Base-by-base conservation (phyloP, 2,113 vertebrate species). In the Eudyptes chrysolophus region DNA sequence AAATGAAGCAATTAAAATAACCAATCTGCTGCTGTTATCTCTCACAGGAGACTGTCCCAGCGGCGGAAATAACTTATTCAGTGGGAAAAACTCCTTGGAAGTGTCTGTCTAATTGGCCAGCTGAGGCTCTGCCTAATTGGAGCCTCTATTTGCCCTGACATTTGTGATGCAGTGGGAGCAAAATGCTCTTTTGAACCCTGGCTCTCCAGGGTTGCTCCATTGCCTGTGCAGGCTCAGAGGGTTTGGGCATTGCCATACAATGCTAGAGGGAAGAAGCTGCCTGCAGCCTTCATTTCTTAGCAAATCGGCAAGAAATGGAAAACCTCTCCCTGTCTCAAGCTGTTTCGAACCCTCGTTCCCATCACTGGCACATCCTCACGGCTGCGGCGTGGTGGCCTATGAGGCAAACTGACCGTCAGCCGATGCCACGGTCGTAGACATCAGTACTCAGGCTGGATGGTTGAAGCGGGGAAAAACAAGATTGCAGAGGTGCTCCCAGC, bases 1-100 rank as follows among this genome's bases (percentile, higher is more conserved):
- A 54, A 84, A 46, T 30, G 25, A 79, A 90, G 70, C 70, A 87
- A 85, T 95, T 94, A 44, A 89, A 96, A 79, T n/a, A 93, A 84
- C n/a, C 54, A 82, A 51, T 25, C 46, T 79, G 61, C n/a, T 44
- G 42, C 48, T 2, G 2, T 52, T 86, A 5, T 27, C 30, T 83
- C 87, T 89, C 80, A 29, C 42, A 52, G 44, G 84, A 86, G 26
- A 22, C 34, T 38, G 42, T 80, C 57, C 68, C 44, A 44, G 58
- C 62, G 84, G 36, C 0, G 0, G 57, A 58, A 86, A 68, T n/a
- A 44, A n/a, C 52, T 79, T 71, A 32, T 22, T 89, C 61, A 26
- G 18, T 68, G 49, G 66, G 48, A 86, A 87, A 27, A 75, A 32
- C 21, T 86, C 68, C 48, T 80, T 79, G 51, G 66, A 89, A 89